phyloP scores from a whole-genome alignment of 2,888 invertebrate species.

The Luperina testacea region DNA sequence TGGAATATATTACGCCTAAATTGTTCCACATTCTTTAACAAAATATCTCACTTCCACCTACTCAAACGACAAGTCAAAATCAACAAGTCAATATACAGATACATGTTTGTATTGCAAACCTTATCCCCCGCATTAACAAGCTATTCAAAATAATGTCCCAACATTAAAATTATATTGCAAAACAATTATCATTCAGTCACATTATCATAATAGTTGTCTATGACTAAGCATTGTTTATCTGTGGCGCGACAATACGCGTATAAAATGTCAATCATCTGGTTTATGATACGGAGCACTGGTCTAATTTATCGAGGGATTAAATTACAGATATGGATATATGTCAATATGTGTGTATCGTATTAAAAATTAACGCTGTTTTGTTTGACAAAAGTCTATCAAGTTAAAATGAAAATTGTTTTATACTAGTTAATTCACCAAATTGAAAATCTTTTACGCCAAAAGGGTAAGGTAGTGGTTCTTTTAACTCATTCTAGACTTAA shows the following conservation, averaged over 20 bases:
- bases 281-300: conserved; percentile 35
- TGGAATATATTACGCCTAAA: neutral
- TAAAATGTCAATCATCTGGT: conserved; percentile 64
- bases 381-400: neutral
- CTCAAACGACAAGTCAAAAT: conserved; percentile 10
- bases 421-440: neutral
- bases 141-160: conserved; percentile 48
- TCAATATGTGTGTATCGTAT: neutral
- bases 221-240: conserved; percentile 61
- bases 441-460: too few species aligned
- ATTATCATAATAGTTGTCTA: conserved; percentile 61
- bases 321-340: conserved; percentile 39
- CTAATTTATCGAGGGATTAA: conserved; percentile 35
- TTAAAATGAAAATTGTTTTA: neutral
- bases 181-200: conserved; percentile 51
- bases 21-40: neutral
- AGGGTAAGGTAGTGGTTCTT: neutral
- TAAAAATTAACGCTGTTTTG: neutral
- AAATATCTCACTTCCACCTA: conserved; percentile 20
- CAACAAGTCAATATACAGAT: conserved; percentile 20
- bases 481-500: neutral
- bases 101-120: neutral
- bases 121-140: conserved; percentile 29
- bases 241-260: conserved; percentile 44
- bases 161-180: conserved; percentile 47